Evolutionary conservation across 2,797 vertebrate species (phyloP), one percentile per base, ranked within the genome.

Genomic region (Hozukius guyotensis): DNA sequence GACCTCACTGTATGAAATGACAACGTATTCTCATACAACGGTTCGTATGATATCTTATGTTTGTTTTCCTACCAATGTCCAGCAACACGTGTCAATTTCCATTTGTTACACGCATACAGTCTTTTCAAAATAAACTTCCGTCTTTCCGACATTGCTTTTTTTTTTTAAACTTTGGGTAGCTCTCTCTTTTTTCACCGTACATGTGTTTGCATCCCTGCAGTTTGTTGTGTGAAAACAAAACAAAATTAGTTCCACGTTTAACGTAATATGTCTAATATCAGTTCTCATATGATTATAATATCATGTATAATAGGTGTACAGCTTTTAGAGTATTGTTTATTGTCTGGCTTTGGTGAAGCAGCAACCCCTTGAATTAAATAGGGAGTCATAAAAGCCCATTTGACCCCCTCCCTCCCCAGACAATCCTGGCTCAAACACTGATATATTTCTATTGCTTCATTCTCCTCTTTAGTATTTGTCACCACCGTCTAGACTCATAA

Each of bases 371-470:
- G 2, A 36, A 52, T 52, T 22, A 7, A 57, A 36, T 16, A 34
- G 1, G 6, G 16, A 60, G 34, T 24, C 38, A 52, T 31, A 12
- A 31, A 42, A 42, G 4, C 14, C 11, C 14, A n/a, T 78, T 61
- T 66, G 42, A 71, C 18, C 25, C n/a, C n/a, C n/a, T n/a, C 55
- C 12, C 0, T 11, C 0, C 36, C 16, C 12, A 13, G 34, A 71
- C 22, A 55, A 13, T 22, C 10, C 72, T 42, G 14, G 2, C 49
- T 65, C n/a, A 27, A 34, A 64, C 18, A 22, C 13, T 53, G 27
- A 69, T 65, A 75, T 86, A 69, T 69, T 82, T 80, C 68, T 85
- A 31, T 55, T 74, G 36, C 61, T 16, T 52, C 73, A 27, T 81
- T 36, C 29, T 68, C 61, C 42, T 77, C 59, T 81, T 71, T 57